Percentiles rank a stretch among this genome's conserved stretches.
Evolutionary conservation across 2,888 invertebrate genomes (phyloP).

Genomic region (Oligia strigilis): DNA sequence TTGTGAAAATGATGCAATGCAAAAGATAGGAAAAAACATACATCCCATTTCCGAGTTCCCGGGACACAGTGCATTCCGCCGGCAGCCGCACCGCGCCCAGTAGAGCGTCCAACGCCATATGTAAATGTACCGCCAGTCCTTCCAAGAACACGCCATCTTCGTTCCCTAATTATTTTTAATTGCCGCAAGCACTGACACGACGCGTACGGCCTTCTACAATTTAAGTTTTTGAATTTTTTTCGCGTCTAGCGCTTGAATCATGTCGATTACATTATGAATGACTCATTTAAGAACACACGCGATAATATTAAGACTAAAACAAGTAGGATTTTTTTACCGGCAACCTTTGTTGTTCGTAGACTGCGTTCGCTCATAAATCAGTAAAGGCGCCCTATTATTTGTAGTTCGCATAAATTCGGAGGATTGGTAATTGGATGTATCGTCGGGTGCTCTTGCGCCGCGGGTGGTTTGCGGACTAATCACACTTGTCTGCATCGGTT

Average conservation of each 20-base stretch:
- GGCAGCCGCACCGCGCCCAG: conserved; percentile 60
- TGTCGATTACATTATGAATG: conserved; percentile 83
- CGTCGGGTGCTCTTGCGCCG: conserved; percentile 73
- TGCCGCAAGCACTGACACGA: conserved; percentile 86
- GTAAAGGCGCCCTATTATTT: conserved; percentile 89
- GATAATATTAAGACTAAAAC: conserved; percentile 72
- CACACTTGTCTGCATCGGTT: conserved; percentile 65
- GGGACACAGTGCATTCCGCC: conserved; percentile 45
- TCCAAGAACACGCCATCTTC: conserved; percentile 88
- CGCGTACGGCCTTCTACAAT: conserved; percentile 87
- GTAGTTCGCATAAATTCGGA: conserved; percentile 83
- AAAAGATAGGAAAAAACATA: conserved; percentile 11
- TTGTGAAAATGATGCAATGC: neutral
- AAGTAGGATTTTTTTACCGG: conserved; percentile 83
- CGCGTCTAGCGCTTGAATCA: conserved; percentile 88
- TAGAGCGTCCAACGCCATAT: conserved; percentile 81
- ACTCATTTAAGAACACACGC: conserved; percentile 81
- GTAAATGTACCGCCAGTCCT: conserved; percentile 88
- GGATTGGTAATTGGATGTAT: conserved; percentile 78
- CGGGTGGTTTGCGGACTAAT: conserved; percentile 75
- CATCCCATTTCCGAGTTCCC: neutral
- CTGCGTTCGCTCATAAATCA: conserved; percentile 86
- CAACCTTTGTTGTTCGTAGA: conserved; percentile 82
- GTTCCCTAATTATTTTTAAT: conserved; percentile 91
- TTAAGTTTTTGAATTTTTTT: conserved; percentile 85